These are phyloP conservation scores for Aricia artaxerxes DNA, from an alignment of 2,888 invertebrate species.

Conservation along the genomic window DNA sequence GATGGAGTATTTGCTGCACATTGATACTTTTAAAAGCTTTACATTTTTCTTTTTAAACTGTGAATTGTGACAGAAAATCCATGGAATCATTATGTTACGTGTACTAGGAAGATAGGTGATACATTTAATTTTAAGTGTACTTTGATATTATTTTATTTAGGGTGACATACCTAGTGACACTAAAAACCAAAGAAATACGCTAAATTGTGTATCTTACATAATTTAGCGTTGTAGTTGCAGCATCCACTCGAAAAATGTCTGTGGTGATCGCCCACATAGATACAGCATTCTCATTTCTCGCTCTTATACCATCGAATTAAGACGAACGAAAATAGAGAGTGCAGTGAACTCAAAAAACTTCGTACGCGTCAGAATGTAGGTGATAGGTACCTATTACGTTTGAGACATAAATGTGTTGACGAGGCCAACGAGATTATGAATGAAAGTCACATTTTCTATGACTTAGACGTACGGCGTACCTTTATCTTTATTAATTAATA, in stretches of 20 bases:
- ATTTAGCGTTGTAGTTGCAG: too few relatives aligned
- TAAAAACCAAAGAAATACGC: background rate
- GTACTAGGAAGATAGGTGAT: too few relatives aligned
- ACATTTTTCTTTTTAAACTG: too few relatives aligned
- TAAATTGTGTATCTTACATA: background rate
- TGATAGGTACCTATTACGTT: background rate
- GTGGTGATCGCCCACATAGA: slow-evolving; percentile 69
- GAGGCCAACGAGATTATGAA: background rate
- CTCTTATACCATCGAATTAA: slow-evolving; percentile 59
- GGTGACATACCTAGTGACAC: background rate
- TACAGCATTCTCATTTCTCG: slow-evolving; percentile 61
- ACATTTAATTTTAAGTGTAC: too few relatives aligned
- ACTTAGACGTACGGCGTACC: too few relatives aligned
- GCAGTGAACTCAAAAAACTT: slow-evolving; percentile 64
- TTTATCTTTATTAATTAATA: background rate
- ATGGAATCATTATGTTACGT: too few relatives aligned
- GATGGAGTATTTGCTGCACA: too few relatives aligned
- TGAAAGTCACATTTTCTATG: background rate
- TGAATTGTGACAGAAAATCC: too few relatives aligned
- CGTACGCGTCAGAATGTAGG: slow-evolving; percentile 22
- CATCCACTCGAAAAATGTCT: background rate
- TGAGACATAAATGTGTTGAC: slow-evolving; percentile 34
- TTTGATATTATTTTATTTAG: too few relatives aligned
- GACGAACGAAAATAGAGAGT: slow-evolving; percentile 61
- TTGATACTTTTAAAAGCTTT: too few relatives aligned